Conservation (phyloP, 53 echinoderm and acorn worm genomes). For the Hippasteria phrygiana region DNA sequence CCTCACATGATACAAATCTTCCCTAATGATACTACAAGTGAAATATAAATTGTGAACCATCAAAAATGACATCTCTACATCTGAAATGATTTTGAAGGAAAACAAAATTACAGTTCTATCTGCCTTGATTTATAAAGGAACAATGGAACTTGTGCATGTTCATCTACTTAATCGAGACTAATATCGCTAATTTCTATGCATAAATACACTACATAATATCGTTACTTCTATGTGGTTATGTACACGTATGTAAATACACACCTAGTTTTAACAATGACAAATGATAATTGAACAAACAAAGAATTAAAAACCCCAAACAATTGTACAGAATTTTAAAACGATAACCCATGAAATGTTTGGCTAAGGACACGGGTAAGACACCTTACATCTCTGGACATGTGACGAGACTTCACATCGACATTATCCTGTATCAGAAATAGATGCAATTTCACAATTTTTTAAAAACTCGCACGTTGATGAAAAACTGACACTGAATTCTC, state of each 20-base stretch:
- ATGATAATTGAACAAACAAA: not conserved
- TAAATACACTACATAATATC: slow-evolving; percentile 5
- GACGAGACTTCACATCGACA: too few species aligned
- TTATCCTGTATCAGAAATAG: too few species aligned
- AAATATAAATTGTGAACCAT: not conserved
- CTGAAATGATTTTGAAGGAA: not conserved
- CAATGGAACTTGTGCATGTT: not conserved
- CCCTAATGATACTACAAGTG: not conserved
- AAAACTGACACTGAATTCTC: too few species aligned
- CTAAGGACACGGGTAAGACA: too few species aligned
- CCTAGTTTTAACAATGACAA: not conserved
- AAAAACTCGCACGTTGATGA: too few species aligned
- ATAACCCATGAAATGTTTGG: too few species aligned
- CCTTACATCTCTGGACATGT: too few species aligned
- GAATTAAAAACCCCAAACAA: not conserved
- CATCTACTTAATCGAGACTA: not conserved
- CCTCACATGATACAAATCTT: slow-evolving; percentile 2
- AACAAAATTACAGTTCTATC: not conserved
- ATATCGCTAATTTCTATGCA: not conserved
- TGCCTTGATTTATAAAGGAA: not conserved
- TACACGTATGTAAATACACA: slow-evolving; percentile 33
- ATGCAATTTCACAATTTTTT: too few species aligned
- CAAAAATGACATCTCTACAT: not conserved
- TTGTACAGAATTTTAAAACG: too few species aligned
- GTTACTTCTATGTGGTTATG: slow-evolving; percentile 25